phyloP scores from a whole-genome alignment of 1,140 invertebrate species.

The Drosophila cardini region DNA sequence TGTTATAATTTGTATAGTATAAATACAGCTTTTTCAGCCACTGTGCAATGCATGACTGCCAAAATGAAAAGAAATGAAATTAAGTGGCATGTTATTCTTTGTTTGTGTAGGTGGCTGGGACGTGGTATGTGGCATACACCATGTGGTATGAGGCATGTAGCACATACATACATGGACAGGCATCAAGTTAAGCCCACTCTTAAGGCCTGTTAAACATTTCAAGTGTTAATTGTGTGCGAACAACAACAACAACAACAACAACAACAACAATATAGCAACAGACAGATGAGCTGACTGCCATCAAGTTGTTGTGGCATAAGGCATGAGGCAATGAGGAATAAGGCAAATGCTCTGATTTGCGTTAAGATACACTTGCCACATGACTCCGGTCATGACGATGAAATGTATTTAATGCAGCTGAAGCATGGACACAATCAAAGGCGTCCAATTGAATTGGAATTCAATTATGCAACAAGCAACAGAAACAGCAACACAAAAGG shows the following conservation, averaged over 20 bases:
- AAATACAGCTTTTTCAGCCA: slow-evolving; percentile 11
- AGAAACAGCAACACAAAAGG: neutral
- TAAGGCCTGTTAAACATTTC: slow-evolving; percentile 71
- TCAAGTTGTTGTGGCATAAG: neutral
- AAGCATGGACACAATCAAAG: slow-evolving; percentile 13
- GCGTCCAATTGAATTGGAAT: slow-evolving; percentile 11
- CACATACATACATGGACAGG: neutral
- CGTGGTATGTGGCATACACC: slow-evolving; percentile 36
- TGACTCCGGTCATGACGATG: neutral
- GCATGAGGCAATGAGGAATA: neutral
- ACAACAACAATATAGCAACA: neutral
- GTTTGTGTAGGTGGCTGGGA: slow-evolving; percentile 37
- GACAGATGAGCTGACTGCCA: slow-evolving; percentile 1
- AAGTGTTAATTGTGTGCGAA: slow-evolving; percentile 77
- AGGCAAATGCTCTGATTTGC: slow-evolving; percentile 22
- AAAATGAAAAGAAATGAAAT: slow-evolving; percentile 77
- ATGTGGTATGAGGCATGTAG: slow-evolving; percentile 24
- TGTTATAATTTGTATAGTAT: too few relatives aligned
- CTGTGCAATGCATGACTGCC: slow-evolving; percentile 47
- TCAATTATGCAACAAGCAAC: slow-evolving; percentile 38
- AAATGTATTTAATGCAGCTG: slow-evolving; percentile 9
- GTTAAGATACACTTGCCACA: slow-evolving; percentile 22
- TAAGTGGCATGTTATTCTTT: slow-evolving; percentile 71
- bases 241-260: slow-evolving; percentile 60
- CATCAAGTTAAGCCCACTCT: slow-evolving; percentile 54